These are phyloP conservation scores for Tetrax tetrax DNA, from an alignment of 2,113 vertebrate species.

Conservation along the genomic window DNA sequence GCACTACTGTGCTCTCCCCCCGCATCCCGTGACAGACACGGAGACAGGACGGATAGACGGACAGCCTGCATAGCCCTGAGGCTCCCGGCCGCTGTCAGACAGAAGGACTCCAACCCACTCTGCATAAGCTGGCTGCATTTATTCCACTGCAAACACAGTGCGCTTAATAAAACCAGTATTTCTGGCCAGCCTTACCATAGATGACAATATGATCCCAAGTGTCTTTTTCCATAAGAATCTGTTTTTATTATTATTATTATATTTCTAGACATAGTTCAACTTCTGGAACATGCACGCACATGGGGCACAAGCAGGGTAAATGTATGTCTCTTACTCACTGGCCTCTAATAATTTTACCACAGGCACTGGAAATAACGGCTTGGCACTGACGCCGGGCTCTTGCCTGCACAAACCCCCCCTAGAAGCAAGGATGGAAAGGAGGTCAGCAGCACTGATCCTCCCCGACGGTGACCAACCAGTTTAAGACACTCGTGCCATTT, in stretches of 20 bases:
- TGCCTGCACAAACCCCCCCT: background rate
- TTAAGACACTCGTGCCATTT: background rate
- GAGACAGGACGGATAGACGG: background rate
- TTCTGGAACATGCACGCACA: rapidly evolving
- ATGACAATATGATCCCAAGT: background rate
- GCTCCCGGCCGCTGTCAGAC: background rate
- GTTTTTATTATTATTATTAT: background rate
- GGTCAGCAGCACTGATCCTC: background rate
- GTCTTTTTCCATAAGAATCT: background rate
- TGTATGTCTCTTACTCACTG: background rate
- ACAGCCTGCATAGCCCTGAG: background rate
- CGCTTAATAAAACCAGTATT: background rate
- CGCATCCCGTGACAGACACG: rapidly evolving
- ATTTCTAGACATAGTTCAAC: background rate
- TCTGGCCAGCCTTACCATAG: background rate
- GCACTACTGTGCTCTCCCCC: background rate
- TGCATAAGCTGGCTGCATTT: background rate
- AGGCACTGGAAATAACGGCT: background rate
- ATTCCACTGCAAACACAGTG: background rate
- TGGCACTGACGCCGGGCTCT: rapidly evolving
- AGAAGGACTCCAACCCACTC: background rate
- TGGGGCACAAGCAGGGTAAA: background rate
- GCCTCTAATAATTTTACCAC: background rate
- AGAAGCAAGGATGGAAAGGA: background rate
- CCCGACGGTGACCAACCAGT: rapidly evolving